Evolutionary conservation across 2,797 vertebrate species (phyloP).

Genomic region (Alcedo quadribrachys): DNA sequence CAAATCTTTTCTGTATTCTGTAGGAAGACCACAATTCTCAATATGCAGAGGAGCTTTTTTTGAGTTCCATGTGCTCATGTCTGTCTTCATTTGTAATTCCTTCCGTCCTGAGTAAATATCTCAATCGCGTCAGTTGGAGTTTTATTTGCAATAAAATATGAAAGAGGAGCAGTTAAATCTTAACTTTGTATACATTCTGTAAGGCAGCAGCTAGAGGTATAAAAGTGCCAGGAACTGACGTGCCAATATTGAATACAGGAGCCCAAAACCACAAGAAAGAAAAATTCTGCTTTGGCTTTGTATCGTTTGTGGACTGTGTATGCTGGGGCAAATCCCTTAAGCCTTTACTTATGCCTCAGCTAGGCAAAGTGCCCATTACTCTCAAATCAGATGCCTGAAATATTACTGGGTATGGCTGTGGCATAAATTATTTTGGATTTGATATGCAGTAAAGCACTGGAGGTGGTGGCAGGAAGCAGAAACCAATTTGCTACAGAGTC

Average conservation of each 20-base stretch:
- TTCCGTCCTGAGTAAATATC: not conserved
- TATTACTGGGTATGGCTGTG: conserved; percentile 8
- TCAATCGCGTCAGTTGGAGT: not conserved
- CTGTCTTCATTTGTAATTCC: not conserved
- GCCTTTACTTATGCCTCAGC: conserved; percentile 10
- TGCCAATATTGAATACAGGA: not conserved
- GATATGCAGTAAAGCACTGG: conserved; percentile 16
- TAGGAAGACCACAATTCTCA: not conserved
- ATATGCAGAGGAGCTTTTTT: not conserved
- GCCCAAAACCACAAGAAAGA: conserved; percentile 12
- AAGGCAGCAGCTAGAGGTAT: not conserved
- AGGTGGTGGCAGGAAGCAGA: conserved; percentile 34
- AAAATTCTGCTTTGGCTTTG: not conserved
- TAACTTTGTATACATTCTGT: not conserved
- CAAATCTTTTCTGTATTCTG: not conserved
- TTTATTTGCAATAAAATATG: not conserved
- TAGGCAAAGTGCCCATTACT: not conserved
- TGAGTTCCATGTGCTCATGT: not conserved
- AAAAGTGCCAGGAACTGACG: not conserved
- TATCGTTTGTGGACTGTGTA: not conserved
- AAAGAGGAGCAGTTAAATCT: not conserved
- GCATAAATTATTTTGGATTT: conserved; percentile 21
- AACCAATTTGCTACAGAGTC: not conserved
- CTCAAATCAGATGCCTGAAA: conserved; percentile 12
- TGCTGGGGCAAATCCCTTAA: not conserved